Evolutionary conservation across 1,140 invertebrate species (phyloP).

Genomic region (Drosophila albomicans): DNA sequence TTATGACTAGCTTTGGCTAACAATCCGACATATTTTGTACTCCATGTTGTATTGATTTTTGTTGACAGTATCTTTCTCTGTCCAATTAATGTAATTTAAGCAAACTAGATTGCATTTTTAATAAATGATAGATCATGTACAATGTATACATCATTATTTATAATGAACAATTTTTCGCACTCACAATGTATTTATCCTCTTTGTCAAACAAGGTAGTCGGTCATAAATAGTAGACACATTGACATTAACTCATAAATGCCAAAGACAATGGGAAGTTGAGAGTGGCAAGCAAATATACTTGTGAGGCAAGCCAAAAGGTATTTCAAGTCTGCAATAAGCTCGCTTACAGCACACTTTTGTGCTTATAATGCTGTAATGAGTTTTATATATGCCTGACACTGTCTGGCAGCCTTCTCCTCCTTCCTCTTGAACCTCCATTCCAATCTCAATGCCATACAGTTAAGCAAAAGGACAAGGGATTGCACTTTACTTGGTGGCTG

Average conservation of each 20-base stretch:
- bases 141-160: too few species aligned
- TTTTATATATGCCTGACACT: constrained; percentile 43
- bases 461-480: constrained; percentile 42
- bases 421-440: neutral
- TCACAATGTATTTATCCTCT: too few species aligned
- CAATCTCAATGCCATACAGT: neutral
- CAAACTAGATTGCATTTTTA: too few species aligned
- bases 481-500: constrained; percentile 43
- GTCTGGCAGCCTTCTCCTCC: constrained; percentile 1
- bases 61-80: too few species aligned
- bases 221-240: neutral
- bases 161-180: too few species aligned
- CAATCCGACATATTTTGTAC: too few species aligned
- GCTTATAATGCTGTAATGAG: constrained; percentile 47
- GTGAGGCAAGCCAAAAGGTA: constrained; percentile 17
- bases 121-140: too few species aligned
- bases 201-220: too few species aligned
- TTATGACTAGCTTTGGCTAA: too few species aligned
- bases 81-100: too few species aligned
- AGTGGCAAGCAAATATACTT: neutral
- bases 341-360: constrained; percentile 35
- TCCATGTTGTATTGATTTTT: too few species aligned
- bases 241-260: neutral
- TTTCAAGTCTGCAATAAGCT: constrained; percentile 19
- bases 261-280: neutral